Evolutionary conservation across 2,113 vertebrate genomes (phyloP).

Genomic region (Mellivora capensis): DNA sequence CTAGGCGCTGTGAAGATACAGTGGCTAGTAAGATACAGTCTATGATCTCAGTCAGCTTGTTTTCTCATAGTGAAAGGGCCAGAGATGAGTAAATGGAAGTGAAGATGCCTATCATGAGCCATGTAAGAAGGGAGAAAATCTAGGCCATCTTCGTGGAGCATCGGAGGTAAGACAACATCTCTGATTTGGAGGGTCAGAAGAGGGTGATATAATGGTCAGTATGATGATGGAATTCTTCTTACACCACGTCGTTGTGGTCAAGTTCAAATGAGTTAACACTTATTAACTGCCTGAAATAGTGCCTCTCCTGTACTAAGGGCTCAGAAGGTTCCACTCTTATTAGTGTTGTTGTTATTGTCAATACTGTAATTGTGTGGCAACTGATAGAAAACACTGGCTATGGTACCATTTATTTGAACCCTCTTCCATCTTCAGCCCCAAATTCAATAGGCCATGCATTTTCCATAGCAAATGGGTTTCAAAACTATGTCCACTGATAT

Average conservation of each 20-base stretch:
- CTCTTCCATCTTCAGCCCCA: not conserved
- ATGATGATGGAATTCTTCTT: not conserved
- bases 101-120: not conserved
- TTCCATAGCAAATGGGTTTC: not conserved
- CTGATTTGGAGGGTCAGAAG: not conserved
- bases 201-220: not conserved
- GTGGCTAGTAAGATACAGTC: not conserved
- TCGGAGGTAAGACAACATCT: not conserved
- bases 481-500: not conserved
- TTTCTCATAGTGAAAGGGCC: not conserved
- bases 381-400: not conserved
- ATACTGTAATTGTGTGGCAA: not conserved
- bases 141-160: too few relatives aligned
- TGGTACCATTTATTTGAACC: not conserved
- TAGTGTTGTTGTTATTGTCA: not conserved
- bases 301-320: fast-evolving
- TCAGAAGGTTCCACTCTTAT: not conserved
- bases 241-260: not conserved
- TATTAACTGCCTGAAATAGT: not conserved
- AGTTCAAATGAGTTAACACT: not conserved
- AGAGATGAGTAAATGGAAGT: not conserved
- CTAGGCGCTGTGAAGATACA: not conserved
- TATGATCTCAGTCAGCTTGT: not conserved
- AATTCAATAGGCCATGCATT: not conserved
- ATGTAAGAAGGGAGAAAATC: not conserved